A percentile compares a stretch with the other conserved stretches of the same genome.
phyloP scores from a whole-genome alignment of 2,888 invertebrate species.

The Lasioglossum leucozonium region DNA sequence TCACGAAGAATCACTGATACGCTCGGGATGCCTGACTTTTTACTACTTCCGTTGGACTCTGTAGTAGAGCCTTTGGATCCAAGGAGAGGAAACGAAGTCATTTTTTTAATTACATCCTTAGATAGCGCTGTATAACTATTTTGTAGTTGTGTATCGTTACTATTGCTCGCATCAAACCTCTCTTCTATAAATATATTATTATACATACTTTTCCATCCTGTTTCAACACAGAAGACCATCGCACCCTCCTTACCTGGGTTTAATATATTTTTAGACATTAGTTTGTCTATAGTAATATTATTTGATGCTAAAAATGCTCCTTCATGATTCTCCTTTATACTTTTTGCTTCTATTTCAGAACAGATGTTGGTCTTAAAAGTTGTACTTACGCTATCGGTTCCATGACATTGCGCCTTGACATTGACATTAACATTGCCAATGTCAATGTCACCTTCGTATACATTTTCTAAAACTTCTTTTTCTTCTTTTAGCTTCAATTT shows the following conservation, averaged over 20 bases:
- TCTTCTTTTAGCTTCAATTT: background rate
- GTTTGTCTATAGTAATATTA: background rate
- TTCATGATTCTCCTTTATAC: no score
- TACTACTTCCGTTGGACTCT: background rate
- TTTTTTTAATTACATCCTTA: background rate
- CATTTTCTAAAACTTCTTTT: background rate
- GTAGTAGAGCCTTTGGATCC: background rate
- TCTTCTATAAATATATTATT: background rate
- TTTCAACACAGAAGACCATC: background rate
- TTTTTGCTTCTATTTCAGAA: background rate
- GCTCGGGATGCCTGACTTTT: slow-evolving; percentile 2
- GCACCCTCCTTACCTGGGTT: background rate
- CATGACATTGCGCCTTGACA: background rate
- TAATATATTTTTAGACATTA: background rate
- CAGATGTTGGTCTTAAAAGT: background rate
- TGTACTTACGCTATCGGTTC: background rate
- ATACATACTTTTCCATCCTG: background rate
- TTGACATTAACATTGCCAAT: no score
- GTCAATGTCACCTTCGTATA: background rate
- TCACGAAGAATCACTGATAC: slow-evolving; percentile 39
- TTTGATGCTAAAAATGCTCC: background rate
- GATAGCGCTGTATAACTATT: background rate
- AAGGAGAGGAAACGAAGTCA: slow-evolving; percentile 8
- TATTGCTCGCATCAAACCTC: background rate
- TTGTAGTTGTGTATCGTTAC: background rate